phyloP scores from a whole-genome alignment of 2,888 invertebrate species.

The Bombyx huttoni region DNA sequence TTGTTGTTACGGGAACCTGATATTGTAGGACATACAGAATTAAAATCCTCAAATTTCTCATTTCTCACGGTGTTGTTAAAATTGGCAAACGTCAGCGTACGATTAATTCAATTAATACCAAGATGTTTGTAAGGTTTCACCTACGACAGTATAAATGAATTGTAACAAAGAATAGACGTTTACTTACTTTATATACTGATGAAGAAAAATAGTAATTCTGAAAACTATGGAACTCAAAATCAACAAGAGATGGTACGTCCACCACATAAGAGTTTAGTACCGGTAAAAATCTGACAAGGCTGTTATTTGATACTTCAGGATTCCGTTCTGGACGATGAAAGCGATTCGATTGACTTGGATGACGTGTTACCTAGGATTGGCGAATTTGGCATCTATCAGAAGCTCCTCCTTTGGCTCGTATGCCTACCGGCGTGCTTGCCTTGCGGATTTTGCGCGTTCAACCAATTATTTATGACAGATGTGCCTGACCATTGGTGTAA shows the following conservation, averaged over 20 bases:
- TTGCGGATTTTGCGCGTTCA: slow-evolving; percentile 93
- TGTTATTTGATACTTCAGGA: neutral
- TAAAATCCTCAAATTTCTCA: neutral
- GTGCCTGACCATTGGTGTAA: slow-evolving; percentile 90
- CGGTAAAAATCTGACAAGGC: no score
- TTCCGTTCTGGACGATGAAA: neutral
- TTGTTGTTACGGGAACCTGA: no score
- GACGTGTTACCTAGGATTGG: slow-evolving; percentile 88
- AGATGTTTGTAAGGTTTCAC: slow-evolving; percentile 48
- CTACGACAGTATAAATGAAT: slow-evolving; percentile 30
- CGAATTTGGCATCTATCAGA: slow-evolving; percentile 92
- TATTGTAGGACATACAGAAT: neutral
- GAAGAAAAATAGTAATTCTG: slow-evolving; percentile 27
- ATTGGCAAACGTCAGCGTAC: slow-evolving; percentile 23
- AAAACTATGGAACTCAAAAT: slow-evolving; percentile 30
- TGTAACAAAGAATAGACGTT: slow-evolving; percentile 23
- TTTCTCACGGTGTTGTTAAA: slow-evolving; percentile 6
- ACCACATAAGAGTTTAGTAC: neutral
- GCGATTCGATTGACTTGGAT: slow-evolving; percentile 81
- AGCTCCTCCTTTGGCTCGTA: slow-evolving; percentile 86
- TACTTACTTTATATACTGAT: slow-evolving; percentile 26
- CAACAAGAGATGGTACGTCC: slow-evolving; percentile 25
- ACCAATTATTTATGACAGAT: slow-evolving; percentile 93
- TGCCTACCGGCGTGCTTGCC: slow-evolving; percentile 92
- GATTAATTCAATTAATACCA: slow-evolving; percentile 58